Conservation (phyloP, 2,113 vertebrate genomes). For the Leucosticte australis region DNA sequence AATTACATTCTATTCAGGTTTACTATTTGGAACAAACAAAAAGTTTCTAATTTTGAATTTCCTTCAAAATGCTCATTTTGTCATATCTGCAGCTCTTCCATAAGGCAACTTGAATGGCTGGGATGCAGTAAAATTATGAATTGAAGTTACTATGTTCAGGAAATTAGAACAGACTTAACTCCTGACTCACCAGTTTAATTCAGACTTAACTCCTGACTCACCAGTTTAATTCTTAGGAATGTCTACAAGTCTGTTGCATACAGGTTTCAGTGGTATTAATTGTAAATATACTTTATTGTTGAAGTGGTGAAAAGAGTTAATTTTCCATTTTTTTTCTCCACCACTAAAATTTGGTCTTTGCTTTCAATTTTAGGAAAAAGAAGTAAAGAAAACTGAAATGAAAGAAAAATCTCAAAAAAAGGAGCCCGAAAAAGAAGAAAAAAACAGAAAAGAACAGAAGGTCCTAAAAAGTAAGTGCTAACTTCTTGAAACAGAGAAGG, state of each 20-base stretch:
- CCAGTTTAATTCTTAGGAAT: background rate
- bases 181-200: background rate
- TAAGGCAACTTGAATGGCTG: background rate
- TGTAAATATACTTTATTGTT: background rate
- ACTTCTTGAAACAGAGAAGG: background rate
- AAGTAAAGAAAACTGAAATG: conserved; percentile 79
- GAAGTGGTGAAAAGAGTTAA: background rate
- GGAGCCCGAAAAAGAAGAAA: conserved; percentile 84
- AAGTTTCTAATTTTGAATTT: background rate
- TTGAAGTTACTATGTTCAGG: background rate
- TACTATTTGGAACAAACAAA: background rate
- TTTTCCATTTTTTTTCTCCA: background rate
- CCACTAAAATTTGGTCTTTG: background rate
- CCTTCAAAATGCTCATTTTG: background rate
- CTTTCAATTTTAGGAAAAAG: conserved; percentile 74
- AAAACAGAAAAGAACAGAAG: conserved; percentile 76
- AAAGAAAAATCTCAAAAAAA: conserved; percentile 86
- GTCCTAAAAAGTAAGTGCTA: conserved; percentile 79
- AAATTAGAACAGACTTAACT: background rate
- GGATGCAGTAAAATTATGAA: background rate
- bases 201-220: background rate
- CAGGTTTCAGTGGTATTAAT: background rate
- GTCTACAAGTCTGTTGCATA: background rate
- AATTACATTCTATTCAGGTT: background rate
- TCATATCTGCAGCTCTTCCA: background rate